These are phyloP conservation scores for Poeciliopsis occidentalis DNA, from an alignment of 2,113 vertebrate species.

Conservation along the genomic window DNA sequence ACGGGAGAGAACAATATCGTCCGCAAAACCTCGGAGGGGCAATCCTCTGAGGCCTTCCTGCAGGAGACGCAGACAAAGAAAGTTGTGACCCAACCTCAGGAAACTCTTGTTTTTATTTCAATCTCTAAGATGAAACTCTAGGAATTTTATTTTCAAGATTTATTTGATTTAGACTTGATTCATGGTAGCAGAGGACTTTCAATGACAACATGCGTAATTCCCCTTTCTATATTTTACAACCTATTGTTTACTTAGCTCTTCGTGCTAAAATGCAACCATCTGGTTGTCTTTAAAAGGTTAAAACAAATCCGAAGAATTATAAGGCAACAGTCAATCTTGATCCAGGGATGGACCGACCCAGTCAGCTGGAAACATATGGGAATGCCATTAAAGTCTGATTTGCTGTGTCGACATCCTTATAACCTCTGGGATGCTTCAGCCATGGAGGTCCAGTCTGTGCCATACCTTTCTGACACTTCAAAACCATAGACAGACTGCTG, in stretches of 20 bases:
- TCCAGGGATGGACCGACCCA: slow-evolving; percentile 13
- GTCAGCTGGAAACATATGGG: slow-evolving; percentile 80
- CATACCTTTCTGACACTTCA: slow-evolving; percentile 57
- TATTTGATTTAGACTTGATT: neutral
- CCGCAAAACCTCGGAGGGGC: slow-evolving; percentile 57
- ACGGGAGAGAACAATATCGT: slow-evolving; percentile 69
- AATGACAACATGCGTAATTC: neutral
- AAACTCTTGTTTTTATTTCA: slow-evolving; percentile 10
- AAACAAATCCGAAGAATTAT: slow-evolving; percentile 18
- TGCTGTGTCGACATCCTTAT: slow-evolving; percentile 86
- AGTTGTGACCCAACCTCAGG: slow-evolving; percentile 15
- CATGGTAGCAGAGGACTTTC: neutral
- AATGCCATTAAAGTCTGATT: slow-evolving; percentile 84
- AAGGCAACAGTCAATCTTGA: neutral
- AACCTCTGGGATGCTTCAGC: slow-evolving; percentile 83
- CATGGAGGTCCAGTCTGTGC: slow-evolving; percentile 77
- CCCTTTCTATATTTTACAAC: slow-evolving; percentile 1
- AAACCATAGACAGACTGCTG: slow-evolving; percentile 55
- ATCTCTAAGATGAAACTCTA: neutral
- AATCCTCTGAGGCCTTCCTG: slow-evolving; percentile 57
- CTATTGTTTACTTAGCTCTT: neutral
- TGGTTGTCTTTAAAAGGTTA: slow-evolving; percentile 13
- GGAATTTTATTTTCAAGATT: neutral
- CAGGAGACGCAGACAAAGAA: slow-evolving; percentile 57
- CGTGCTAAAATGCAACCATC: slow-evolving; percentile 1